These are phyloP conservation scores for Tinea trinotella DNA, from an alignment of 2,888 invertebrate genomes.

Conservation along the genomic window DNA sequence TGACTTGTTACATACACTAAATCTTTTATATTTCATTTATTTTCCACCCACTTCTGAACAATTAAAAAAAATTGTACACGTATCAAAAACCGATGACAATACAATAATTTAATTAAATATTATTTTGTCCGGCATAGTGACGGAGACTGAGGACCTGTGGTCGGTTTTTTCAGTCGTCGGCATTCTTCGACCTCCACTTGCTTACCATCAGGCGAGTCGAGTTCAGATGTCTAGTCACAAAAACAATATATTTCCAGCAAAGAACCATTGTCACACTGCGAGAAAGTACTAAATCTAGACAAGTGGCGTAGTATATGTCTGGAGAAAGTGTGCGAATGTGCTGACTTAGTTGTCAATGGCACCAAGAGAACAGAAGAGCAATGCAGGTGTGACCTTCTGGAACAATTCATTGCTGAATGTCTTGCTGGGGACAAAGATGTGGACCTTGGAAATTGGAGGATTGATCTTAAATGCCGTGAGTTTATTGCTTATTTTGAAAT, in stretches of 20 bases:
- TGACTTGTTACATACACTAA: too few relatives aligned
- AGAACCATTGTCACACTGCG: conserved; percentile 77
- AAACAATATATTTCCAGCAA: conserved; percentile 62
- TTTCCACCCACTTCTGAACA: too few relatives aligned
- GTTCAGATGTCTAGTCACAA: too few relatives aligned
- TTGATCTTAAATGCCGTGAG: conserved; percentile 79
- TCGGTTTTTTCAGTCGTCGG: too few relatives aligned
- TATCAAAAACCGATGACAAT: too few relatives aligned
- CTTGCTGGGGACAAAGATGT: conserved; percentile 74
- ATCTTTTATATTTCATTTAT: too few relatives aligned
- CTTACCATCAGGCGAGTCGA: too few relatives aligned
- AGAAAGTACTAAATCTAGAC: conserved; percentile 75
- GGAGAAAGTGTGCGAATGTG: conserved; percentile 82
- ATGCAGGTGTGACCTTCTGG: conserved; percentile 80
- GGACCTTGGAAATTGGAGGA: conserved; percentile 80
- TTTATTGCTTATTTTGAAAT: conserved; percentile 24
- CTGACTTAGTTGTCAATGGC: conserved; percentile 66
- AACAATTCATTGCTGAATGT: conserved; percentile 82
- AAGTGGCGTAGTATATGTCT: conserved; percentile 81
- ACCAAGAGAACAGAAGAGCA: conserved; percentile 39
- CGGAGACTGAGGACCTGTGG: too few relatives aligned
- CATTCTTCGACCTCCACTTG: too few relatives aligned
- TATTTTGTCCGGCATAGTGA: too few relatives aligned
- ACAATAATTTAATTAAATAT: too few relatives aligned
- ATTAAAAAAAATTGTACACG: too few relatives aligned